Evolutionary conservation across 1,140 invertebrate genomes (phyloP), one percentile per base, ranked within the genome.

Genomic region (Macrobrachium rosenbergii): DNA sequence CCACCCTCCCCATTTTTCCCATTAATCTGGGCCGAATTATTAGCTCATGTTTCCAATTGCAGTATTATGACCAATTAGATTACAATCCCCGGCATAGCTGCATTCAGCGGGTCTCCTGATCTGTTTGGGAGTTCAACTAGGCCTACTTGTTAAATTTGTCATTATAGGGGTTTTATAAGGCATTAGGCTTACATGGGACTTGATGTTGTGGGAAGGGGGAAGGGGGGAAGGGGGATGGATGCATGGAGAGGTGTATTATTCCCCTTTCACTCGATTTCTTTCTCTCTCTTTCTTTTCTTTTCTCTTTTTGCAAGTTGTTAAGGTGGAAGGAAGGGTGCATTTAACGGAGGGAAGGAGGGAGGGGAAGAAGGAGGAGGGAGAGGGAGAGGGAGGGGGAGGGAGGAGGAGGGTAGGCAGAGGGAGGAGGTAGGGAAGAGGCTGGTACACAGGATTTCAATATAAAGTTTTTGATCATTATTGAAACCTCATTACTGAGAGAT

Each of bases 61-160:
- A 73, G 82, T 76, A 83, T 83, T 83, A 83, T 83, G 28, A 83
- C 82, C 82, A 83, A 83, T 83, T 83, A 83, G 72, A 83, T 83
- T 83, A 76, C 75, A 83, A 83, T 83, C 82, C 82, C 82, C 28
- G 75, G 82, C 82, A 83, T 77, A 63, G 82, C 82, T 12, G 72
- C 82, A 76, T 83, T 76, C 82, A 75, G 28, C 43, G n/a, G 28
- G 23, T 76, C 72, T 60, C 63, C 72, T 83, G 72, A 77, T 83
- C 82, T 83, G 60, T 10, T 60, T 17, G 37, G 12, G 21, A 16
- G 28, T 60, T 45, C 64, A n/a, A 14, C 16, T 73, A 75, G 82
- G 67, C 82, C 82, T 83, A 83, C 72, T 83, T 75, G 58, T 83
- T 83, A 83, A 73, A 83, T 60, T 73, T 28, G 60, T 83, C 82